These are phyloP conservation scores for Pangasius mekongensis DNA, from an alignment of 2,797 vertebrate genomes.

Conservation along the genomic window DNA sequence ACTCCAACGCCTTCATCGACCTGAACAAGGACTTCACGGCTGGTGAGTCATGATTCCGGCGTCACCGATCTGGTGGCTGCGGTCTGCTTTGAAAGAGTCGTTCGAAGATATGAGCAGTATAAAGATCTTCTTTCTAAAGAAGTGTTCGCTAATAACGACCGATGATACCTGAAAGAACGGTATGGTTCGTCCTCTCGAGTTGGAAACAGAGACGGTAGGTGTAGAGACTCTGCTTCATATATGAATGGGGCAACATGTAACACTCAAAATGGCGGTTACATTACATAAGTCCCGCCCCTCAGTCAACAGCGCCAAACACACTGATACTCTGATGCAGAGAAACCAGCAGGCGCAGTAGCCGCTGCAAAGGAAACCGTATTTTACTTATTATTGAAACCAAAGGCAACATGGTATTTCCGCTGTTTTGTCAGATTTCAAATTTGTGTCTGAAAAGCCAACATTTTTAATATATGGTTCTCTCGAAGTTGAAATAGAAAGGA, in stretches of 20 bases:
- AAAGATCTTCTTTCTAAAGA: neutral
- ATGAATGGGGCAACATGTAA: neutral
- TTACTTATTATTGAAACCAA: neutral
- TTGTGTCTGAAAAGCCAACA: neutral
- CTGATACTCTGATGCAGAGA: neutral
- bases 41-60: slow-evolving; percentile 73
- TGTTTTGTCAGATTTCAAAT: neutral
- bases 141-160: neutral
- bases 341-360: neutral
- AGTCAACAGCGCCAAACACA: neutral
- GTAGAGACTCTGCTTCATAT: neutral
- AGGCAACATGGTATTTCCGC: neutral
- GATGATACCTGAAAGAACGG: neutral
- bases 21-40: slow-evolving; percentile 93
- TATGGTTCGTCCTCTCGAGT: neutral
- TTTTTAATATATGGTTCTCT: neutral
- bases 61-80: neutral
- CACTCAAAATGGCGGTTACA: neutral
- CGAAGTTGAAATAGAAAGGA: neutral
- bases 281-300: neutral
- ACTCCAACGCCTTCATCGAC: slow-evolving; percentile 95
- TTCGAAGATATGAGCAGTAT: too few relatives aligned
- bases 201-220: neutral
- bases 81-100: neutral
- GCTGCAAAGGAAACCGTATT: neutral